Evolutionary conservation across 2,888 invertebrate genomes (phyloP).

Genomic region (Pseudococcus viburni): DNA sequence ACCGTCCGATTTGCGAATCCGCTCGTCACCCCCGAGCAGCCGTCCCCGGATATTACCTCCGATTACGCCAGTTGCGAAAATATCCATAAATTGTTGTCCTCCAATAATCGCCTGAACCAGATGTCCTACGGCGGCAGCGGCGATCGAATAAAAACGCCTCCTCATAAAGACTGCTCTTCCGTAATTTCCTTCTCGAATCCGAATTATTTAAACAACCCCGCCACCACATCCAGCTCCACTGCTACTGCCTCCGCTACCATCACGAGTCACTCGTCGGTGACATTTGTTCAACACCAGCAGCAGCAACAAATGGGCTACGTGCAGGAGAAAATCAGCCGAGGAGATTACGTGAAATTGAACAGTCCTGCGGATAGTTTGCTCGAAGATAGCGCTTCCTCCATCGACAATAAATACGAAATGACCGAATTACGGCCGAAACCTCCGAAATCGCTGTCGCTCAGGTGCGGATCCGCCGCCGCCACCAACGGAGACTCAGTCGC

Average conservation of each 20-base stretch:
- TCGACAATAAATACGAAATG: constrained; percentile 68
- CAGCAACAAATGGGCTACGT: constrained; percentile 24
- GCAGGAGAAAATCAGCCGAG: constrained; percentile 60
- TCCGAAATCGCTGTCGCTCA: constrained; percentile 69
- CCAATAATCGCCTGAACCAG: constrained; percentile 20
- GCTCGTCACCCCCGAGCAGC: constrained; percentile 69
- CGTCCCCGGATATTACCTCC: constrained; percentile 76
- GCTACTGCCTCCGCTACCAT: neutral
- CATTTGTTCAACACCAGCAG: too few relatives aligned
- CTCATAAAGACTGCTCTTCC: constrained; percentile 29
- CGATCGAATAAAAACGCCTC: constrained; percentile 25
- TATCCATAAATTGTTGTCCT: constrained; percentile 71
- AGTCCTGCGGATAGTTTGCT: constrained; percentile 79
- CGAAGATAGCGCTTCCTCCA: constrained; percentile 71
- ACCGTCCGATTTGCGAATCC: constrained; percentile 75
- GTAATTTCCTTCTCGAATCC: constrained; percentile 63
- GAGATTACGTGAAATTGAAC: constrained; percentile 73
- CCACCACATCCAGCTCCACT: neutral
- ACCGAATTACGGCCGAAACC: constrained; percentile 70
- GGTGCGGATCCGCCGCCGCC: constrained; percentile 59
- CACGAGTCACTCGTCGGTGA: too few relatives aligned
- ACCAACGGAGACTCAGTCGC: neutral
- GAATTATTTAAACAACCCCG: constrained; percentile 30
- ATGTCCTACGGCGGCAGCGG: too few relatives aligned
- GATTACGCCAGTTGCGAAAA: constrained; percentile 83